phyloP scores from a whole-genome alignment of 2,113 vertebrate species.

The Oreochromis niloticus region DNA sequence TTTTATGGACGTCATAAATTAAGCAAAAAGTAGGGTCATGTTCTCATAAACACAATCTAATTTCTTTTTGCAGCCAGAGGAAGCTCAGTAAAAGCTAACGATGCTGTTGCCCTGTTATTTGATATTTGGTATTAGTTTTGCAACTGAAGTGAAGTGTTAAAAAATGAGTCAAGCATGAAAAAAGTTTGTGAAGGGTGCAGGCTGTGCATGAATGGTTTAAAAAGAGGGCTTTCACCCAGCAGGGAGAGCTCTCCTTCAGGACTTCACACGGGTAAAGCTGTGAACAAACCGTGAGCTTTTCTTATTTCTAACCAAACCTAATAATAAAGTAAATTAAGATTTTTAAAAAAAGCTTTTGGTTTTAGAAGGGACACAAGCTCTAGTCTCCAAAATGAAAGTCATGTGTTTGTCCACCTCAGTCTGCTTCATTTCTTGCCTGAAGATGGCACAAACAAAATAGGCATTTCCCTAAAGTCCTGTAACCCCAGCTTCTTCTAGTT shows the following conservation, averaged over 20 bases:
- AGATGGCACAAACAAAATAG: fast-evolving
- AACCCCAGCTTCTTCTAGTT: neutral
- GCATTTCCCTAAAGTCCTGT: neutral
- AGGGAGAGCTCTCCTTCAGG: neutral
- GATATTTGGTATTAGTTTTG: neutral
- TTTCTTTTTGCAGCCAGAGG: neutral
- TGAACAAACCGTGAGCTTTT: neutral
- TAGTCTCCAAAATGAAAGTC: neutral
- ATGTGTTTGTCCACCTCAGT: neutral
- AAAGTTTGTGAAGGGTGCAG: neutral
- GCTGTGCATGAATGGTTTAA: neutral
- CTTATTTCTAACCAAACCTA: neutral
- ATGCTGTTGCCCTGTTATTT: neutral
- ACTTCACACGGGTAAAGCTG: neutral
- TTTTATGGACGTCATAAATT: neutral
- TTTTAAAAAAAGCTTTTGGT: fast-evolving
- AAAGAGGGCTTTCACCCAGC: neutral
- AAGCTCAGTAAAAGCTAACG: neutral
- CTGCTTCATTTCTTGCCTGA: neutral
- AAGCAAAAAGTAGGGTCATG: neutral
- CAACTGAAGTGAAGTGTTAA: neutral
- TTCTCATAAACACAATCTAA: neutral
- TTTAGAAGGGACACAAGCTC: neutral
- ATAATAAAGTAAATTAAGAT: neutral
- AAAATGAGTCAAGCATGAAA: neutral